phyloP scores from a whole-genome alignment of 2,797 vertebrate species.

The Phrynocephalus guinanensis region DNA sequence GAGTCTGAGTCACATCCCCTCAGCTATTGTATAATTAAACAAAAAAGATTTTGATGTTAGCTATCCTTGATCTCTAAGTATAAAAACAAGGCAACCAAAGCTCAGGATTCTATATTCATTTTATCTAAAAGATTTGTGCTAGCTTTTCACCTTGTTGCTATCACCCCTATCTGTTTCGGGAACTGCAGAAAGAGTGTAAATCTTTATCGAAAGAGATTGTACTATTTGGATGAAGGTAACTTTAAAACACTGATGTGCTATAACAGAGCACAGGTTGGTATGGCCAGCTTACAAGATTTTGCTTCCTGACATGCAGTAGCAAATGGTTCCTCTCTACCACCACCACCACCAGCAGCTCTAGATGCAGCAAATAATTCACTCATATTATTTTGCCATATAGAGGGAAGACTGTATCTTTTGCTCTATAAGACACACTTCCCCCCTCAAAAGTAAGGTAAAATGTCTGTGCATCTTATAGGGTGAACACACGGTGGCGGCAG shows the following conservation, averaged over 20 bases:
- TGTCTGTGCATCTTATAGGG: no score
- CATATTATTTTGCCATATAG: background rate
- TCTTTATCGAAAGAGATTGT: background rate
- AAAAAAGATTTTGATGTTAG: constrained; percentile 9
- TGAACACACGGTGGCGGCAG: no score
- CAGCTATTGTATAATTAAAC: constrained; percentile 69
- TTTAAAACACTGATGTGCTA: background rate
- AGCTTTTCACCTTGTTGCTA: constrained; percentile 39
- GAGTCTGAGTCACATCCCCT: constrained; percentile 52
- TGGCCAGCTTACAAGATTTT: no score
- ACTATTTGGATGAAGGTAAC: background rate
- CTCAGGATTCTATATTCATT: constrained; percentile 26
- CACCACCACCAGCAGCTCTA: background rate
- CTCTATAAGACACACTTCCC: no score
- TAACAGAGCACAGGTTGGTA: background rate
- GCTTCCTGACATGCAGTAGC: no score
- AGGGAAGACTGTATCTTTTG: no score
- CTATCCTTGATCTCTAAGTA: constrained; percentile 64
- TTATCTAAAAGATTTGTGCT: constrained; percentile 12
- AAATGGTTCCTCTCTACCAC: background rate
- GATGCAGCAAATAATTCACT: no score
- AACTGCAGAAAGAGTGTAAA: constrained; percentile 12
- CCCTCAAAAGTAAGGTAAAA: no score
- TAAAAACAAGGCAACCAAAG: constrained; percentile 51
- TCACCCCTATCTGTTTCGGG: constrained; percentile 1